These are phyloP conservation scores for Macrotis lagotis DNA, from an alignment of 2,113 vertebrate genomes.

Conservation along the genomic window DNA sequence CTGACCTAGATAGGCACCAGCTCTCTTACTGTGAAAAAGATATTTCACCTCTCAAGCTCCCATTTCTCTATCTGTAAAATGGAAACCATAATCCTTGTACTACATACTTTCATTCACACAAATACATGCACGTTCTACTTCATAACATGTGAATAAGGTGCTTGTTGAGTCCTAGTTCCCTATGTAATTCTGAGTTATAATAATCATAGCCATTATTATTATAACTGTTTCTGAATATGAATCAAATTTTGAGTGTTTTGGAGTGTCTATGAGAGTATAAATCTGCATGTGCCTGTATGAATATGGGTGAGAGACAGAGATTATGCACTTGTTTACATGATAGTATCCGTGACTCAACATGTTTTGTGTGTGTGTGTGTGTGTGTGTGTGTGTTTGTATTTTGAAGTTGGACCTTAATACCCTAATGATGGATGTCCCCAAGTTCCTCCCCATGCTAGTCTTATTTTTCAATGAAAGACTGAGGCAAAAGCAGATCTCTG, in stretches of 20 bases:
- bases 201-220: background rate
- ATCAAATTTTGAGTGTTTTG: background rate
- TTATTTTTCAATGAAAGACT: background rate
- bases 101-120: too few relatives aligned
- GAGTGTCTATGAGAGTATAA: background rate
- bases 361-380: background rate
- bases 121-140: too few relatives aligned
- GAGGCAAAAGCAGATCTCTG: background rate
- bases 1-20: background rate
- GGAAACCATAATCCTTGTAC: background rate
- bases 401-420: background rate
- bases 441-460: background rate
- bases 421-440: background rate
- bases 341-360: too few relatives aligned
- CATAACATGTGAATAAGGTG: background rate
- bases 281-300: background rate
- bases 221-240: background rate
- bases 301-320: too few relatives aligned
- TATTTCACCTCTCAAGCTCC: background rate
- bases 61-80: background rate
- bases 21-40: background rate
- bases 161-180: background rate
- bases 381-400: background rate
- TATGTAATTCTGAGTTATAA: background rate
- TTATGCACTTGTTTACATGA: too few relatives aligned